Conservation (phyloP, 2,888 invertebrate species). For the Archips xylosteana region DNA sequence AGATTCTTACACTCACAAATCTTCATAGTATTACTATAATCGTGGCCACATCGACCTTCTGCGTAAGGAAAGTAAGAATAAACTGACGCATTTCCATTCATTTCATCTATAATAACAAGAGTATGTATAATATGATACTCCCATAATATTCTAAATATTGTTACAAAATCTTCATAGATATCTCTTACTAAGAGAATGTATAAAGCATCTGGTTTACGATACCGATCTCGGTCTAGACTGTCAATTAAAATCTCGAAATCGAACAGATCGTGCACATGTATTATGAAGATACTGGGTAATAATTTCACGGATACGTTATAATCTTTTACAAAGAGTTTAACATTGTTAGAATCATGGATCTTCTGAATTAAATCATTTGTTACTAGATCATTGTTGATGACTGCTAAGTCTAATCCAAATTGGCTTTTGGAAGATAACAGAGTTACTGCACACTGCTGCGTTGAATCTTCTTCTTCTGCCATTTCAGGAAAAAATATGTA, state of each 20-base stretch:
- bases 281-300: constrained; percentile 14
- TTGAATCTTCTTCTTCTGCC: neutral
- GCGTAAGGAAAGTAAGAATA: constrained; percentile 43
- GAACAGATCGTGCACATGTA: constrained; percentile 10
- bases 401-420: constrained; percentile 4
- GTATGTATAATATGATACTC: constrained; percentile 25
- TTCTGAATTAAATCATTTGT: constrained; percentile 20
- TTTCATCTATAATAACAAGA: constrained; percentile 5
- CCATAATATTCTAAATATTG: constrained; percentile 27
- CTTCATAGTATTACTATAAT: constrained; percentile 39
- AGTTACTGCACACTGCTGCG: constrained; percentile 18
- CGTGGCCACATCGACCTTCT: constrained; percentile 41
- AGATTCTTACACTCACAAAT: constrained; percentile 37
- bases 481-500: neutral
- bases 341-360: constrained; percentile 21
- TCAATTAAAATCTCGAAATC: constrained; percentile 24
- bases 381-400: constrained; percentile 19
- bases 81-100: constrained; percentile 18
- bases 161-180: constrained; percentile 4
- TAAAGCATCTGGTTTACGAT: constrained; percentile 29
- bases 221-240: constrained; percentile 23
- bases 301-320: constrained; percentile 1
- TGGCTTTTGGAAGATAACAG: constrained; percentile 24
- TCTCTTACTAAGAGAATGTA: constrained; percentile 12
- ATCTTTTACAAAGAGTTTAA: constrained; percentile 27